Percentiles rank a stretch among this genome's conserved stretches.
phyloP scores from a whole-genome alignment of 2,113 vertebrate species.

The Nyctibius bracteatus region DNA sequence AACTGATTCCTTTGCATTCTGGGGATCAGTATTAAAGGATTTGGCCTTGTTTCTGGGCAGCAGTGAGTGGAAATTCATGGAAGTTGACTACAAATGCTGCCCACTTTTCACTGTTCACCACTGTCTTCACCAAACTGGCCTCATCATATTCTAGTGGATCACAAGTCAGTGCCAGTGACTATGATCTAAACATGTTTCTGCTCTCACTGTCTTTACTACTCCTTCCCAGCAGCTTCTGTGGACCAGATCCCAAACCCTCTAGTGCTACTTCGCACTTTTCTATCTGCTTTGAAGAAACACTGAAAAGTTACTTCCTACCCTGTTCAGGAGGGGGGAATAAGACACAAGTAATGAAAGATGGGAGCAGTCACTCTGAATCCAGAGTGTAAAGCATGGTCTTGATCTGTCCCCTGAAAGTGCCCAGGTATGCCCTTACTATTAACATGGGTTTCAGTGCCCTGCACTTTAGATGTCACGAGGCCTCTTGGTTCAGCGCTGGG shows the following conservation, averaged over 20 bases:
- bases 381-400: not conserved
- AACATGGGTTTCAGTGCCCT: not conserved
- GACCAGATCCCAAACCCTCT: not conserved
- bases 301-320: not conserved
- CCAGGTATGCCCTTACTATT: not conserved
- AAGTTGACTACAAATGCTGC: not conserved
- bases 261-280: not conserved
- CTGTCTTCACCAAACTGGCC: not conserved
- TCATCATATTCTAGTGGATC: fast-evolving
- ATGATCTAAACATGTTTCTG: not conserved
- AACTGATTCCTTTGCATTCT: conserved; percentile 33
- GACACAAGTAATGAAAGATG: not conserved
- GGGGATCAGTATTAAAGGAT: conserved; percentile 23
- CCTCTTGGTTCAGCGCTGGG: not conserved
- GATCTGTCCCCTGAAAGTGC: not conserved
- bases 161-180: not conserved
- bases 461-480: not conserved
- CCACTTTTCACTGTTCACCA: not conserved
- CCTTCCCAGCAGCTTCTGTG: not conserved
- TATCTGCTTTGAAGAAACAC: not conserved
- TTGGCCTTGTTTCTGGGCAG: conserved; percentile 4
- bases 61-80: not conserved
- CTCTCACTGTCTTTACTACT: not conserved
- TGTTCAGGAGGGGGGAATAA: not conserved
- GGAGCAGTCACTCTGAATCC: not conserved